Base-by-base conservation (phyloP, 2,888 invertebrate species). In the Philereme vetulata region DNA sequence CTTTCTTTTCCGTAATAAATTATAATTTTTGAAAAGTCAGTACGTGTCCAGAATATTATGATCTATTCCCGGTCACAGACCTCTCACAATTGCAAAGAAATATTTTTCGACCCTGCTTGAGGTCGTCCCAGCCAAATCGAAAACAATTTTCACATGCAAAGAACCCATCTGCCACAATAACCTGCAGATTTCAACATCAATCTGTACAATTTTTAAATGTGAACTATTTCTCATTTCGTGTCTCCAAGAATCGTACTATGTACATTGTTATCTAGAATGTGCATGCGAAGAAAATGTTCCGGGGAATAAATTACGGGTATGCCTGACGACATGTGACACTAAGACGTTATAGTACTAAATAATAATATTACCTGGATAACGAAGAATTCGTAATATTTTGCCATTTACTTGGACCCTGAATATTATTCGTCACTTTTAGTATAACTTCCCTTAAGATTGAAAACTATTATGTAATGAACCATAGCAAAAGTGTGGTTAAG, bases 281-380 rank as follows among this genome's bases (percentile, higher is more conserved):
- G 73, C 77, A 75, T 70, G 75, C 73, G 61, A 64, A 61, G 55
- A 21, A 54, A 68, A 65, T 73, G 72, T 77, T 72, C 32, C 67
- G 63, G 71, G 67, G 66, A 83, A 56, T 83, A 78, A 77, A 82
- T 82, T 76, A 21, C 21, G 21, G 74, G 75, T 69, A 76, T 82
- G 64, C 72, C 55, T 72, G 77, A 71, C 66, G 77, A 76, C 76
- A 72, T 67, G 71, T 70, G 72, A 70, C 74, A 74, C 60, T 66
- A 65, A 70, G n/a, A 70, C 68, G 56, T 66, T 63, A 50, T 35
- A 55, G 55, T 36, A 36, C 36, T 21, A 21, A 21, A 21, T n/a
- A n/a, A n/a, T n/a, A n/a, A n/a, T 21, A 21, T 21, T 21, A 21
- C 21, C 36, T 36, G 8, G 36, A 3, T 21, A 21, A 21, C 21